These are phyloP conservation scores for Aphelenchoides besseyi DNA, from an alignment of 1,140 invertebrate genomes.

Conservation along the genomic window DNA sequence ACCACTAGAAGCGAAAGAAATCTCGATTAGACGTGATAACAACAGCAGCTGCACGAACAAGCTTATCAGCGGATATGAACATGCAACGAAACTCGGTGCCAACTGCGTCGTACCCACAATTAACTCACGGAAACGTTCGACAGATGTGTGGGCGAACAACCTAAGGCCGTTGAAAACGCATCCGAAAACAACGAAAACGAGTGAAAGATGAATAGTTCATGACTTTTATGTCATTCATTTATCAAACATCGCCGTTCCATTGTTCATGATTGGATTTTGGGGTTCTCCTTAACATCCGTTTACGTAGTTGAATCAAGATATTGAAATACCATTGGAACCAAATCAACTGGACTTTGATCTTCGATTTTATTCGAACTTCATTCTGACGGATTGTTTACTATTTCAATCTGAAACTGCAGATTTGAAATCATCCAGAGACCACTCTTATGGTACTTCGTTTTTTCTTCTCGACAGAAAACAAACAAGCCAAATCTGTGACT, in stretches of 20 bases:
- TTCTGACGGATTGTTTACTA: too few species aligned
- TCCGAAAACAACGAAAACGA: neutral
- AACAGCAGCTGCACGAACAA: neutral
- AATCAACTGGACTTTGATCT: too few species aligned
- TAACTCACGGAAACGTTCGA: neutral
- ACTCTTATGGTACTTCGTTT: too few species aligned
- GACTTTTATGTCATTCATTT: neutral
- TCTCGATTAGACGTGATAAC: neutral
- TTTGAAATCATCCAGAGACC: too few species aligned
- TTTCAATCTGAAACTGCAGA: too few species aligned
- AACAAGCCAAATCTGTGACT: neutral
- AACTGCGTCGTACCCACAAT: neutral
- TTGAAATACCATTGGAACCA: too few species aligned
- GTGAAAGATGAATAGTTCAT: neutral
- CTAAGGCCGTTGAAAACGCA: neutral
- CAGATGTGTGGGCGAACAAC: conserved; percentile 2
- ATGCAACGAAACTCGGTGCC: neutral
- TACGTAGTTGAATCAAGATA: neutral
- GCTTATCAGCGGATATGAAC: neutral
- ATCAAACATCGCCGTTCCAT: neutral
- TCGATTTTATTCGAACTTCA: too few species aligned
- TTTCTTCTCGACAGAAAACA: too few species aligned
- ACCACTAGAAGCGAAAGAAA: neutral
- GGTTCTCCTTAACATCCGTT: neutral
- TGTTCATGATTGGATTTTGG: neutral